Conservation (phyloP, 2,888 invertebrate species). For the Drosophila demipolita region DNA sequence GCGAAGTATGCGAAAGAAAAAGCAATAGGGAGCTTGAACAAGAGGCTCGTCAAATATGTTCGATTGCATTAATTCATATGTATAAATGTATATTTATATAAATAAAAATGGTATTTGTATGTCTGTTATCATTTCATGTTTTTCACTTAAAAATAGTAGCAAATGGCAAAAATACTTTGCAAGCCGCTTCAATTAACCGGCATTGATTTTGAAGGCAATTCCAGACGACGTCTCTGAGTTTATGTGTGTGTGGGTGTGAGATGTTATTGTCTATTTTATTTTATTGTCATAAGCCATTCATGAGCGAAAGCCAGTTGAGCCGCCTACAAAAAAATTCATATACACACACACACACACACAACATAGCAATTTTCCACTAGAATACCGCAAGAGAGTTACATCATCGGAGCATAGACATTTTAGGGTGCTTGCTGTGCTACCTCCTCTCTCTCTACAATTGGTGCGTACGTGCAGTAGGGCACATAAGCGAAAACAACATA, state of each 20-base stretch:
- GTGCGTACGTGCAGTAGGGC: constrained; percentile 68
- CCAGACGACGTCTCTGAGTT: constrained; percentile 27
- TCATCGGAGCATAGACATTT: constrained; percentile 47
- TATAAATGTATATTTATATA: not conserved
- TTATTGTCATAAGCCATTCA: constrained; percentile 46
- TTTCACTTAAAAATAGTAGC: constrained; percentile 38
- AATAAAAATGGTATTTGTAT: not conserved
- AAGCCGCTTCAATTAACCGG: constrained; percentile 64
- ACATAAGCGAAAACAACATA: constrained; percentile 45
- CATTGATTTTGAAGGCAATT: constrained; percentile 74
- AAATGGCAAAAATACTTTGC: constrained; percentile 41
- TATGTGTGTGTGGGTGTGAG: constrained; percentile 26
- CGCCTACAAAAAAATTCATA: constrained; percentile 23
- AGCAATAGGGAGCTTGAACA: constrained; percentile 4
- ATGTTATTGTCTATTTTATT: constrained; percentile 35
- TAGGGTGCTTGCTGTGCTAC: constrained; percentile 46
- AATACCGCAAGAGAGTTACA: constrained; percentile 19
- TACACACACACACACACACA: constrained; percentile 9
- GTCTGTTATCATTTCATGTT: constrained; percentile 32
- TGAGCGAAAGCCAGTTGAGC: constrained; percentile 55
- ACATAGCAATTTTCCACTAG: constrained; percentile 27
- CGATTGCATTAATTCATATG: constrained; percentile 6
- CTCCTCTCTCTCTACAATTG: constrained; percentile 3
- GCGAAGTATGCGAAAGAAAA: constrained; percentile 5
- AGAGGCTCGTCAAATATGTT: constrained; percentile 53